Evolutionary conservation across 2,113 vertebrate genomes (phyloP).

Genomic region (Corynorhinus townsendii): DNA sequence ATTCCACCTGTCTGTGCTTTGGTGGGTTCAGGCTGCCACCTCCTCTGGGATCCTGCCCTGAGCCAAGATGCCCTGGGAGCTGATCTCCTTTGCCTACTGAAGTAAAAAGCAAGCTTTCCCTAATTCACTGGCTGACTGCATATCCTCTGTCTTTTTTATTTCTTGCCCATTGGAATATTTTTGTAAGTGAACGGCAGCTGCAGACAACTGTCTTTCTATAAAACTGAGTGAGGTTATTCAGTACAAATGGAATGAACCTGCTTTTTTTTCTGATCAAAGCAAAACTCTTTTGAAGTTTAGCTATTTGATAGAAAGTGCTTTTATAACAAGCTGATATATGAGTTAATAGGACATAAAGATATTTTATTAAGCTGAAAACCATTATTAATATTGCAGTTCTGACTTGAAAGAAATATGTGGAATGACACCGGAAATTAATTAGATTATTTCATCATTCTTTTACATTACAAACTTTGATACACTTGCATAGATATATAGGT

Average conservation of each 20-base stretch:
- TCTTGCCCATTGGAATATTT: conserved; percentile 67
- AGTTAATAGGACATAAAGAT: conserved; percentile 89
- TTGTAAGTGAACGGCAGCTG: conserved; percentile 71
- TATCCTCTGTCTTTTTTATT: conserved; percentile 33
- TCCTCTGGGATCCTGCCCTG: fast-evolving
- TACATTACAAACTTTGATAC: conserved; percentile 93
- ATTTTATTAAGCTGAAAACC: conserved; percentile 89
- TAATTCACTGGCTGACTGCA: background rate
- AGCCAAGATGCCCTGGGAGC: background rate
- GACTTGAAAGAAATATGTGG: conserved; percentile 88
- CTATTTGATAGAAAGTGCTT: conserved; percentile 86
- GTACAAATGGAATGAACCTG: conserved; percentile 84
- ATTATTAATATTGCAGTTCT: conserved; percentile 87
- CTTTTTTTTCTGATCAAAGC: conserved; percentile 85
- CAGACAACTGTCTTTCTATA: conserved; percentile 77
- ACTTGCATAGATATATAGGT: conserved; percentile 92
- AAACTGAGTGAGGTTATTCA: conserved; percentile 80
- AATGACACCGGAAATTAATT: conserved; percentile 90
- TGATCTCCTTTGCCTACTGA: background rate
- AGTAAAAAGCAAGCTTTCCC: background rate
- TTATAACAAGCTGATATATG: conserved; percentile 84
- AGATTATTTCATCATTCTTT: conserved; percentile 93
- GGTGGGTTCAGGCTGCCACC: background rate
- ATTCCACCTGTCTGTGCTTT: background rate
- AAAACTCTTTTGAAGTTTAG: conserved; percentile 87